A percentile compares a stretch with the other conserved stretches of the same genome.
These are phyloP conservation scores for Ptychobarbus kaznakovi DNA, from an alignment of 2,797 vertebrate genomes.

Conservation along the genomic window DNA sequence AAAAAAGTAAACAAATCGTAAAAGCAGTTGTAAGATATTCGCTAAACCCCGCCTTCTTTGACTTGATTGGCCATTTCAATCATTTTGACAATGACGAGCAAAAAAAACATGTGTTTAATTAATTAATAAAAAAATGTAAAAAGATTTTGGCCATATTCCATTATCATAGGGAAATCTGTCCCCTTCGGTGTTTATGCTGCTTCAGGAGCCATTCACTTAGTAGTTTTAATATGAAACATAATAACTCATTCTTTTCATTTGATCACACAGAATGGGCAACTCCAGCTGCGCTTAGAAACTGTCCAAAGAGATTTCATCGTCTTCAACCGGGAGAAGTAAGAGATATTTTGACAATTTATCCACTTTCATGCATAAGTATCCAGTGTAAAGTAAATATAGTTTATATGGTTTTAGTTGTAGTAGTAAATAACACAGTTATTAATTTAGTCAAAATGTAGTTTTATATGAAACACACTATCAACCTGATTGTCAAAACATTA, in stretches of 20 bases:
- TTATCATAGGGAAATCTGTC: not conserved
- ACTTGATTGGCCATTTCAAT: not conserved
- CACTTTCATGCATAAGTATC: not conserved
- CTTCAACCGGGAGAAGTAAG: slow-evolving; percentile 99
- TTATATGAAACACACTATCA: not conserved
- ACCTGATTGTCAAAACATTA: no score
- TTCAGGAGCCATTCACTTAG: not conserved
- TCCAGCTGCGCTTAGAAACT: slow-evolving; percentile 90
- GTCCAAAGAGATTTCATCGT: slow-evolving; percentile 95
- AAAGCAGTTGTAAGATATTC: not conserved
- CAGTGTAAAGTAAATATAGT: not conserved
- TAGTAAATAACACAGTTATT: not conserved
- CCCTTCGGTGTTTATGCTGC: not conserved
- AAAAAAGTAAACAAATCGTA: no score
- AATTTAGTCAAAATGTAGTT: not conserved
- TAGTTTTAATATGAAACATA: not conserved
- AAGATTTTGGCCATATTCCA: not conserved
- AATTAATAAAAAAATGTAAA: no score
- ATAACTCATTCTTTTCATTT: slow-evolving; percentile 26
- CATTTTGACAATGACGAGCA: not conserved
- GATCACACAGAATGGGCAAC: slow-evolving; percentile 81
- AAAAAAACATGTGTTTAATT: not conserved
- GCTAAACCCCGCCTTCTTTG: not conserved
- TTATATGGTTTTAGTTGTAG: not conserved
- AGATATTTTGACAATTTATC: not conserved